A percentile compares a stretch with the other conserved stretches of the same genome.
Conservation (phyloP, 2,888 invertebrate genomes). For the Elmis aenea region DNA sequence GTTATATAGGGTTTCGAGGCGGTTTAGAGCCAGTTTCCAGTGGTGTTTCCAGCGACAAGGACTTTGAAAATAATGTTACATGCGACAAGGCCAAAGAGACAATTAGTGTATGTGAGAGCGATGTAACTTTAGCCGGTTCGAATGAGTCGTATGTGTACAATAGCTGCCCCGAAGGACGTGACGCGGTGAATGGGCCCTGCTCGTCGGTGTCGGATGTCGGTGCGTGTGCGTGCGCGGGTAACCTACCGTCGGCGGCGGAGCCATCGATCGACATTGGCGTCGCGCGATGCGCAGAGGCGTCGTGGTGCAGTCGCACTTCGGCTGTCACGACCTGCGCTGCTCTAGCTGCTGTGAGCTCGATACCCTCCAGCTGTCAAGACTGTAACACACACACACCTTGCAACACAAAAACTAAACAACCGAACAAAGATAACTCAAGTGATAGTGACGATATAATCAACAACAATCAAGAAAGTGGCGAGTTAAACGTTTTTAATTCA, state of each 20-base stretch:
- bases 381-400: no score
- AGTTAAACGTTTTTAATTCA: background rate
- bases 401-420: no score
- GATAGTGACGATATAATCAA: no score
- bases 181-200: slow-evolving; percentile 19
- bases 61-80: no score
- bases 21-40: no score
- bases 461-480: slow-evolving; percentile 6
- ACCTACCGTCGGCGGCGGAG: slow-evolving; percentile 28
- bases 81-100: no score
- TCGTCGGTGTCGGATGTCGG: slow-evolving; percentile 16
- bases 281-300: slow-evolving; percentile 38
- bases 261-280: slow-evolving; percentile 40
- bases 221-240: slow-evolving; percentile 20
- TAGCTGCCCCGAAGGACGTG: slow-evolving; percentile 18
- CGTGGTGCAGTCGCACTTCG: slow-evolving; percentile 41
- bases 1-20: no score
- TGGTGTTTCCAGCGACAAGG: no score
- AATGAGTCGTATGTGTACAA: slow-evolving; percentile 11
- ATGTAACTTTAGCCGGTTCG: slow-evolving; percentile 9
- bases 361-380: slow-evolving; percentile 13
- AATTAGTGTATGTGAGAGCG: no score
- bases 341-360: slow-evolving; percentile 20
- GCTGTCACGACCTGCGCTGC: slow-evolving; percentile 36
- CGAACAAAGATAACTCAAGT: no score